Evolutionary conservation across 2,888 invertebrate genomes (phyloP), one percentile per base, ranked within the genome.

Genomic region (Actias luna): DNA sequence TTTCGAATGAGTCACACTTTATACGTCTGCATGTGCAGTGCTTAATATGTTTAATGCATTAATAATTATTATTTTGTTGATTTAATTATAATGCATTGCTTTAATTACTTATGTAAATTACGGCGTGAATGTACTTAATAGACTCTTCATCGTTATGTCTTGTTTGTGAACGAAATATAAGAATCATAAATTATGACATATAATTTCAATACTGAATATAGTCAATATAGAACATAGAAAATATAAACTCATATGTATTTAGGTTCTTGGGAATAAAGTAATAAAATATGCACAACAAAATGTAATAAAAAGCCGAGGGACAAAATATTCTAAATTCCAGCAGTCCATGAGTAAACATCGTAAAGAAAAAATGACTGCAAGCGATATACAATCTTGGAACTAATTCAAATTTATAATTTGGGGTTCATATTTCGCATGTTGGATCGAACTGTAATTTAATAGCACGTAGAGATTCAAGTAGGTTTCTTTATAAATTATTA

Each of bases 401-500:
- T 55, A 29, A 55, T 55, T 55, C 14, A 55, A 55, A 55, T 55
- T 5, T 29, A 29, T 55, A 29, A 29, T 29, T 29, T 50, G 57
- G 22, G 27, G 60, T 58, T 35, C 58, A 58, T 29, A 42, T 35
- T 27, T 36, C 58, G 57, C 35, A 42, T 8, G 22, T 65, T 64
- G 35, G 62, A 64, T 22, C 46, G 25, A 22, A 10, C 60, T n/a
- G 77, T 75, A 76, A 78, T 70, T 74, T 76, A 80, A 87, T 82
- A 83, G 68, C 66, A 67, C 74, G 64, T 67, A 72, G 71, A 68
- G 67, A 78, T 71, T 66, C 71, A 71, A 69, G 71, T 73, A 76
- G 84, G 83, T 80, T 88, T 87, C 84, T 72, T 71, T 73, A 72
- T 81, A 78, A 82, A 80, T 79, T 75, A 82, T 42, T 61, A 39